Conservation (phyloP, 2,113 vertebrate genomes). For the Entomyzon cyanotis region DNA sequence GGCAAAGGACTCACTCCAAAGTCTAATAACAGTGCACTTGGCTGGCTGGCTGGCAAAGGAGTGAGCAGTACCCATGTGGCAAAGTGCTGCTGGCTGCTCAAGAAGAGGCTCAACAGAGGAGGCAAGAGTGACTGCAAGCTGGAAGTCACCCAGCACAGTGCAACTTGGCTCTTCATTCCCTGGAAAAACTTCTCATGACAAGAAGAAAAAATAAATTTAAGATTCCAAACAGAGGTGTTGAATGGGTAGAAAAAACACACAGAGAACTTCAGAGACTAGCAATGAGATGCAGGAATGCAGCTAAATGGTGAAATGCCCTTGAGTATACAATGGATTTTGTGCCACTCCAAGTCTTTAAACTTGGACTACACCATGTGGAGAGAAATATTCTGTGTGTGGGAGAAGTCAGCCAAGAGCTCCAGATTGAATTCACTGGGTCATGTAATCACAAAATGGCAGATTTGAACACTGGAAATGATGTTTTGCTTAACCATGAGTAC, state of each 20-base stretch:
- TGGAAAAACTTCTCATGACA: neutral
- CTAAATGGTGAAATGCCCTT: neutral
- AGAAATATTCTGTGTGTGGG: neutral
- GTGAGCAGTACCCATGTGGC: neutral
- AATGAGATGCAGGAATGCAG: neutral
- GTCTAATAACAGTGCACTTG: neutral
- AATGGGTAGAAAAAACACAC: neutral
- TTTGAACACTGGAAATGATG: neutral
- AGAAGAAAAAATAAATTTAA: neutral
- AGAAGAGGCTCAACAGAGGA: neutral
- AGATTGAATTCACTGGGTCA: neutral
- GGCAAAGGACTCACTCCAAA: neutral
- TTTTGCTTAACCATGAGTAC: neutral
- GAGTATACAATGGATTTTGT: neutral
- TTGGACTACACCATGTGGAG: neutral
- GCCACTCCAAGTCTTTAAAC: neutral
- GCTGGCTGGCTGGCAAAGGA: neutral
- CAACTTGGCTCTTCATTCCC: neutral
- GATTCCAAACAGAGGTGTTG: neutral
- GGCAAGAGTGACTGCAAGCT: neutral
- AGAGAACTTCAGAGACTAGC: neutral
- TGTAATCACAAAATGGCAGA: neutral
- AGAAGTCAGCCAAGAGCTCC: neutral
- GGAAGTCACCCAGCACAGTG: neutral
- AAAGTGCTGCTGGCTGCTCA: neutral